These are phyloP conservation scores for Mythimna pallens DNA, from an alignment of 2,888 invertebrate genomes.

Conservation along the genomic window DNA sequence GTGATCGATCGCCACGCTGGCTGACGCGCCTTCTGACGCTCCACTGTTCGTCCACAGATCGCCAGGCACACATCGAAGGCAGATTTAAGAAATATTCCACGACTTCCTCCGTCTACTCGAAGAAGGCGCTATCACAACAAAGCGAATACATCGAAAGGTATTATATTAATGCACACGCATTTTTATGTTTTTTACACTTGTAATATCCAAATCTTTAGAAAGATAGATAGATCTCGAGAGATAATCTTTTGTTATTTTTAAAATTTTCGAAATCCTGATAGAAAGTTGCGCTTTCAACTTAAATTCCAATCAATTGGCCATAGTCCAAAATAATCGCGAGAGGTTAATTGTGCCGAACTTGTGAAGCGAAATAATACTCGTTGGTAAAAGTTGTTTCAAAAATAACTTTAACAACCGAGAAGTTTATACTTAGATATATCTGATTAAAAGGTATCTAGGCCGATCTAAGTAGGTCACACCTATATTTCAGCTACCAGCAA, in stretches of 20 bases:
- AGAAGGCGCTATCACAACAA: conserved; percentile 86
- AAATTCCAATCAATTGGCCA: conserved; percentile 27
- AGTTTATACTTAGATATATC: conserved; percentile 13
- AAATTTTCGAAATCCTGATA: conserved; percentile 1
- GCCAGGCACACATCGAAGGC: conserved; percentile 88
- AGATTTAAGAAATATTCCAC: conserved; percentile 89
- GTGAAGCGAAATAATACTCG: background rate
- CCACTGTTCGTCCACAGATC: conserved; percentile 79
- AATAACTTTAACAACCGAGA: conserved; percentile 18
- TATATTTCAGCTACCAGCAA: conserved; percentile 36
- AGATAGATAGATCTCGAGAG: too few species aligned
- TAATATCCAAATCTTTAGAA: background rate
- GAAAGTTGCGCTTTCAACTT: conserved; percentile 30
- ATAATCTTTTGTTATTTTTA: conserved; percentile 13
- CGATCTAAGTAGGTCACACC: conserved; percentile 38
- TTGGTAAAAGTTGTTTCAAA: conserved; percentile 29
- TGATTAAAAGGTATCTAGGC: conserved; percentile 37
- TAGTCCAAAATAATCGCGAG: conserved; percentile 11
- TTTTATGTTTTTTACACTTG: conserved; percentile 8
- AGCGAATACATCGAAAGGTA: conserved; percentile 89
- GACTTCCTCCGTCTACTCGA: conserved; percentile 88
- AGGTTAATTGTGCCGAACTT: background rate
- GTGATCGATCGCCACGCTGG: conserved; percentile 74
- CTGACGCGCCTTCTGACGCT: conserved; percentile 67
- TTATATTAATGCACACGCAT: background rate